A percentile compares a stretch with the other conserved stretches of the same genome.
Evolutionary conservation across 2,113 vertebrate genomes (phyloP).

Genomic region (Anarrhichthys ocellatus): DNA sequence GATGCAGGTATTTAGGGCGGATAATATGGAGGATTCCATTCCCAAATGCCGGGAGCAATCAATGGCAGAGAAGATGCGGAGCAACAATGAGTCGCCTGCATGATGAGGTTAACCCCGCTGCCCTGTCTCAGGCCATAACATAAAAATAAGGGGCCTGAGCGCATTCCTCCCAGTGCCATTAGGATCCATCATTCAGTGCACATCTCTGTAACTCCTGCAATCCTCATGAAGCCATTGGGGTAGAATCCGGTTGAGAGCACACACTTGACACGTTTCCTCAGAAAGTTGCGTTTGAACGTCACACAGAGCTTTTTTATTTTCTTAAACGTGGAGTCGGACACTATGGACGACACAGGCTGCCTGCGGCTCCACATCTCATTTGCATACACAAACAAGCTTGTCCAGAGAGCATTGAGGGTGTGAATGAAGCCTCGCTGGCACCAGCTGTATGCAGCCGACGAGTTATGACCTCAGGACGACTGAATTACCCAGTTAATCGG

Average conservation of each 20-base stretch:
- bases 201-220: slow-evolving; percentile 33
- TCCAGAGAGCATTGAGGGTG: not conserved
- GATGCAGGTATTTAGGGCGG: slow-evolving; percentile 69
- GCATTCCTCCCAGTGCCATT: slow-evolving; percentile 50
- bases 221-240: slow-evolving; percentile 13
- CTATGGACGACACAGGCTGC: too few species aligned
- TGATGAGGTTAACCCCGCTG: slow-evolving; percentile 71
- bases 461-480: not conserved
- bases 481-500: not conserved
- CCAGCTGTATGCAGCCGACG: not conserved
- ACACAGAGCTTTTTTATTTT: not conserved
- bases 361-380: not conserved
- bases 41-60: slow-evolving; percentile 79
- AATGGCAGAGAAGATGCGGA: slow-evolving; percentile 77
- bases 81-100: slow-evolving; percentile 71
- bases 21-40: slow-evolving; percentile 71
- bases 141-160: slow-evolving; percentile 63
- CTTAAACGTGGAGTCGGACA: not conserved
- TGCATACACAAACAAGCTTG: not conserved
- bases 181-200: slow-evolving; percentile 53
- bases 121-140: slow-evolving; percentile 71
- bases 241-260: not conserved
- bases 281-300: not conserved
- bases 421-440: not conserved
- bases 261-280: not conserved